Conservation (phyloP, 2,888 invertebrate genomes). For the Cyrtodaria siliqua region DNA sequence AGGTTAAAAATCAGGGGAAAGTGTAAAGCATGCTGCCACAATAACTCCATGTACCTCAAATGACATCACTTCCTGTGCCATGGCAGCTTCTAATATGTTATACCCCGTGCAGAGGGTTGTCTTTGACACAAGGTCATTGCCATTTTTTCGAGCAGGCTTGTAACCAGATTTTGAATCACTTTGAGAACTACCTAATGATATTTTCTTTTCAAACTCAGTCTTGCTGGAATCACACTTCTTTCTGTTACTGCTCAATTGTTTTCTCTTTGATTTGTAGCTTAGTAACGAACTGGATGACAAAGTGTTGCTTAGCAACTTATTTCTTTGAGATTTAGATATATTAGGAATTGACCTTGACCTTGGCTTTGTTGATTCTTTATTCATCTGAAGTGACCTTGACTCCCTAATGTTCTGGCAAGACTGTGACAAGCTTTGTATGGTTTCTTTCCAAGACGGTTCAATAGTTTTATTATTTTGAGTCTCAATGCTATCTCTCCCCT, state of each 20-base stretch:
- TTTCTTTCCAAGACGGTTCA: not conserved
- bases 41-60: constrained; percentile 1
- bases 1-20: no score
- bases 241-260: not conserved
- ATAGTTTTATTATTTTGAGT: not conserved
- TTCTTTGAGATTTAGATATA: not conserved
- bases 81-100: constrained; percentile 3
- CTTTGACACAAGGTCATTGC: not conserved
- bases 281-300: not conserved
- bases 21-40: not conserved
- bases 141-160: constrained; percentile 6
- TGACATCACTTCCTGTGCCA: constrained; percentile 16
- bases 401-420: not conserved
- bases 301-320: not conserved
- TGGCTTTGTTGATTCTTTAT: not conserved
- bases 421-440: not conserved
- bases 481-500: not conserved
- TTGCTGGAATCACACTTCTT: constrained; percentile 7
- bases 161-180: constrained; percentile 7
- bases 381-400: constrained; percentile 8
- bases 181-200: not conserved
- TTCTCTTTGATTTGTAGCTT: not conserved
- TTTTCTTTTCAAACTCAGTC: constrained; percentile 13
- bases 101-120: constrained; percentile 5
- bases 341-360: constrained; percentile 17